Evolutionary conservation across 2,113 vertebrate genomes (phyloP).

Genomic region (Lepidothrix coronata): DNA sequence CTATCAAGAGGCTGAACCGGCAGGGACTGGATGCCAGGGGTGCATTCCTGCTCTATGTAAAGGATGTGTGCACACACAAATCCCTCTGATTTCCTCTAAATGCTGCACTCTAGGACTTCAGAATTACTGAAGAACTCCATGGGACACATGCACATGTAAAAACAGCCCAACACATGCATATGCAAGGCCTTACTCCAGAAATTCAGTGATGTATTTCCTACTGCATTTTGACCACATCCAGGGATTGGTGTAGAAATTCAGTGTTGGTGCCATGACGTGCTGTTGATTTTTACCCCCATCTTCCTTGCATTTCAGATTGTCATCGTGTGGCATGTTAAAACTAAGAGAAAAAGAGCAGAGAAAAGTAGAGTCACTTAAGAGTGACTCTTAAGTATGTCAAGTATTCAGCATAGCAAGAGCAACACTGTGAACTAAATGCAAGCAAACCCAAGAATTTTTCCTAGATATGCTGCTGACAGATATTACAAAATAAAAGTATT

Average conservation of each 20-base stretch:
- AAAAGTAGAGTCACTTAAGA: not conserved
- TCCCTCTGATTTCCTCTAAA: not conserved
- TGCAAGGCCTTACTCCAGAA: slow-evolving; percentile 89
- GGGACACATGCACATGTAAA: not conserved
- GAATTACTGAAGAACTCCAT: not conserved
- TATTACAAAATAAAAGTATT: not conserved
- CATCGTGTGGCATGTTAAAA: slow-evolving; percentile 99
- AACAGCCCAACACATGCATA: not conserved
- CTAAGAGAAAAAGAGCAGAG: slow-evolving; percentile 62
- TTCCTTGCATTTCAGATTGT: slow-evolving; percentile 96
- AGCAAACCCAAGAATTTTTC: not conserved
- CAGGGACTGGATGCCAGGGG: not conserved
- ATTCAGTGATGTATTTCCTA: slow-evolving; percentile 98
- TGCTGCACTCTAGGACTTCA: not conserved
- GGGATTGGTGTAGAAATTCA: slow-evolving; percentile 97
- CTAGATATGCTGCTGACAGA: not conserved
- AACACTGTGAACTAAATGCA: not conserved
- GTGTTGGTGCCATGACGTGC: slow-evolving; percentile 95
- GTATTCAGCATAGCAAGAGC: not conserved
- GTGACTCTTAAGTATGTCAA: not conserved
- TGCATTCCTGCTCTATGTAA: slow-evolving; percentile 34
- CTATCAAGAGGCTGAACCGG: slow-evolving; percentile 51
- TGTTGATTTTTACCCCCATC: slow-evolving; percentile 93
- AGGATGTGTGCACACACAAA: not conserved
- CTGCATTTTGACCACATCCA: slow-evolving; percentile 99